Conservation (phyloP, 2,888 invertebrate species). For the Apantesis nais region DNA sequence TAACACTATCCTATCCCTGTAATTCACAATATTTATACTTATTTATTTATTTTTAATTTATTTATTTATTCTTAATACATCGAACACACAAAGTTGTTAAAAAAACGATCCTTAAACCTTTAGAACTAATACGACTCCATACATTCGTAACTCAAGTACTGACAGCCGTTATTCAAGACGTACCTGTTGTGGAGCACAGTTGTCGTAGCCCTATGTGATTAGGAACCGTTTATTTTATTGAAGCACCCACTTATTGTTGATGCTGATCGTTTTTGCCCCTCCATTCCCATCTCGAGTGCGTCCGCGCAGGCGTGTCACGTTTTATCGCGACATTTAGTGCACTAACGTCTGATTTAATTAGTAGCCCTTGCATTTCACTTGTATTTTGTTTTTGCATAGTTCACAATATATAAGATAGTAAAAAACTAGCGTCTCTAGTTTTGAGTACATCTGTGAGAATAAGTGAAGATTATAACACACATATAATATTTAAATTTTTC, state of each 20-base stretch:
- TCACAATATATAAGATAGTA: slow-evolving; percentile 1
- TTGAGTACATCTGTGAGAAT: background rate
- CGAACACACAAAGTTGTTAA: background rate
- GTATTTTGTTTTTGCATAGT: slow-evolving; percentile 41
- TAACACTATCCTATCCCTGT: background rate
- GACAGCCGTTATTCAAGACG: slow-evolving; percentile 43
- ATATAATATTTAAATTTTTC: too few relatives aligned
- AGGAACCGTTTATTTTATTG: slow-evolving; percentile 75
- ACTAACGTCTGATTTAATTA: slow-evolving; percentile 65
- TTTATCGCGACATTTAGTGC: slow-evolving; percentile 56
- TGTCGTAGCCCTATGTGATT: slow-evolving; percentile 59
- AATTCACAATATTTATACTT: background rate
- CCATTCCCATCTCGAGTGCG: slow-evolving; percentile 55
- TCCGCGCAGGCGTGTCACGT: slow-evolving; percentile 55
- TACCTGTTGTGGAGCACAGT: slow-evolving; percentile 46
- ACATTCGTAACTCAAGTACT: slow-evolving; percentile 32
- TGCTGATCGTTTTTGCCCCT: slow-evolving; percentile 62
- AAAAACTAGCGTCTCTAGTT: slow-evolving; percentile 23
- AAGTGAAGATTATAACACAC: background rate
- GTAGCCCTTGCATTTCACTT: slow-evolving; percentile 52
- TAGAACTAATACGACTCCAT: slow-evolving; percentile 29
- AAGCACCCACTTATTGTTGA: slow-evolving; percentile 68
- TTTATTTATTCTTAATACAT: background rate
- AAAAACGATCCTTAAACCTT: background rate
- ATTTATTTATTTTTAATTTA: background rate